Conservation (phyloP, 2,797 vertebrate genomes). For the Glyptemys insculpta region DNA sequence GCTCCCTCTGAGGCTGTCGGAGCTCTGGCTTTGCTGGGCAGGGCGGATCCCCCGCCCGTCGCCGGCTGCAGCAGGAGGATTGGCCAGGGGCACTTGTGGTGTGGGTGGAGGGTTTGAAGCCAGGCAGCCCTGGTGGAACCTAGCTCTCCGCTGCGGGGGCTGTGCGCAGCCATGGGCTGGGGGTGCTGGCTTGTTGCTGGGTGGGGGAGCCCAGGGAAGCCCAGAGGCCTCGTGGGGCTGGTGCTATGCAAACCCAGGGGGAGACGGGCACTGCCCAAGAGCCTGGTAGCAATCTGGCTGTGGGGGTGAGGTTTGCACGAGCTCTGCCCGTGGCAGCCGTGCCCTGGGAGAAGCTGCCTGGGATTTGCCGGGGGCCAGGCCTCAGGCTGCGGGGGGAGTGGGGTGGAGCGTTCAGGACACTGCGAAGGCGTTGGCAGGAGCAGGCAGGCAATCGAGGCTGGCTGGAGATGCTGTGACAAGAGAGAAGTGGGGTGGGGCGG, state of each 20-base stretch:
- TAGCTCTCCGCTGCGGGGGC: too few relatives aligned
- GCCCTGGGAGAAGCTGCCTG: neutral
- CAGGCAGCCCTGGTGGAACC: too few relatives aligned
- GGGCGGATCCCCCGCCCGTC: neutral
- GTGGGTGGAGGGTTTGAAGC: neutral
- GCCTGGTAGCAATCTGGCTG: neutral
- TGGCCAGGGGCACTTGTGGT: neutral
- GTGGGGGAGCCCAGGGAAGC: too few relatives aligned
- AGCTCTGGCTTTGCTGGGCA: too few relatives aligned
- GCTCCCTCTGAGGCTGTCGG: too few relatives aligned
- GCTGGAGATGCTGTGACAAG: neutral
- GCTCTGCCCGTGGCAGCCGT: neutral
- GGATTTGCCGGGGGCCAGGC: neutral
- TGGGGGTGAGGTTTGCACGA: neutral
- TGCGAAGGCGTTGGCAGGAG: neutral
- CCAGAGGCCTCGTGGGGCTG: too few relatives aligned
- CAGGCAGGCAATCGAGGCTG: fast-evolving
- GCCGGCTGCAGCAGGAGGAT: too few relatives aligned
- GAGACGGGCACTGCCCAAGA: too few relatives aligned
- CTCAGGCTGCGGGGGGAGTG: neutral
- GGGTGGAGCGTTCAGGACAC: fast-evolving
- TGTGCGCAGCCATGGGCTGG: too few relatives aligned
- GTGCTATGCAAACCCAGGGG: too few relatives aligned
- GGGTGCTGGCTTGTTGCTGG: too few relatives aligned
- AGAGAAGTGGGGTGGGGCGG: neutral